Evolutionary conservation across 2,888 invertebrate genomes (phyloP), one percentile per base, ranked within the genome.

Genomic region (Rambutsinella grinnellia): DNA sequence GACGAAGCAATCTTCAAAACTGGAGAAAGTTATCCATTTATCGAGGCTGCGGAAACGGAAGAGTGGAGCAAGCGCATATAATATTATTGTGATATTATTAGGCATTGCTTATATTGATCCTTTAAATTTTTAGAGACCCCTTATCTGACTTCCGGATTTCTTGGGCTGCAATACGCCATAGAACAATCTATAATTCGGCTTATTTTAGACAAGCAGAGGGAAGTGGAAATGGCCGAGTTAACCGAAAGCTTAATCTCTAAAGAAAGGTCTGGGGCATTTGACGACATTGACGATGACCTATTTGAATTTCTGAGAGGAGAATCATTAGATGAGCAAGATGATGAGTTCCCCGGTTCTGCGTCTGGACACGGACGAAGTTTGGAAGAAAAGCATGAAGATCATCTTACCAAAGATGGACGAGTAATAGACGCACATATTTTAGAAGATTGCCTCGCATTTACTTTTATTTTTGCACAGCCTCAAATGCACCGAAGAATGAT

Each of bases 141-240:
- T 6, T 82, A 82, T 61, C 56, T 81, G 1, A 27, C 62, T 26
- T 72, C 62, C 61, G 82, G 82, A 19, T 82, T 81, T 27, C 10
- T 78, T 15, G 81, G 79, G 17, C 69, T 82, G 6, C 82, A 82
- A 49, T 79, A 70, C 36, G 82, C 80, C 1, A 79, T 82, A 47
- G 79, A 82, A 2, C 21, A 63, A 15, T 27, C 77, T 3, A 75
- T 76, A 24, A 62, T 78, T 15, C 28, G 67, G 23, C 6, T 69
- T 3, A 58, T 80, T 1, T 26, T 71, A 24, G 66, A 26, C n/a
- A 24, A 19, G 21, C 67, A 36, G 17, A 66, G n/a, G 27, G 44
- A 49, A 27, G 17, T 13, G 1, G 61, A 74, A 21, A 10, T 57
- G 6, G 5, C 21, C 3, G 36, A 36, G 36, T 36, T 36, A 13